Percentiles rank a stretch among this genome's conserved stretches.
These are phyloP conservation scores for Platyscelio sp. DNA, from an alignment of 2,888 invertebrate species.

Conservation along the genomic window DNA sequence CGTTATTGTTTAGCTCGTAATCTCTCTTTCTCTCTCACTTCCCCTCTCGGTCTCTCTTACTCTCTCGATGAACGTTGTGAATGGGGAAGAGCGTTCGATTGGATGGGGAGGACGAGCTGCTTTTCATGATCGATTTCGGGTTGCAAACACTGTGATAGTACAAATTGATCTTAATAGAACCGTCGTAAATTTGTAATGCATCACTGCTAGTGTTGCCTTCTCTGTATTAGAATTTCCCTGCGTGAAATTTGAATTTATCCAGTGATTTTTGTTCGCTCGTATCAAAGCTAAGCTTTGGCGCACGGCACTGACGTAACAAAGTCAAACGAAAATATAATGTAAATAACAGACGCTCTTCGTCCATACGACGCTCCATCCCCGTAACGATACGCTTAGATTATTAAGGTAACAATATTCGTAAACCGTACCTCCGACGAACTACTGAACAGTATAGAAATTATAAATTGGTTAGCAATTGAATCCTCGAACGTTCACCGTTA, in stretches of 20 bases:
- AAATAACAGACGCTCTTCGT: conserved; percentile 63
- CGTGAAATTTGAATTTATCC: neutral
- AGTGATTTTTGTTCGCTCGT: neutral
- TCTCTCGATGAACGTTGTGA: conserved; percentile 54
- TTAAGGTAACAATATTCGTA: conserved; percentile 74
- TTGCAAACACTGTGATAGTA: conserved; percentile 65
- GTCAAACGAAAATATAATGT: conserved; percentile 36
- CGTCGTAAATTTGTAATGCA: conserved; percentile 25
- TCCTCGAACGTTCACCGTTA: conserved; percentile 63
- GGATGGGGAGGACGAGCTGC: conserved; percentile 43
- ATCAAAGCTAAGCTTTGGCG: conserved; percentile 13
- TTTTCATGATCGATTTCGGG: conserved; percentile 37
- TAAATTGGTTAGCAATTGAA: conserved; percentile 56
- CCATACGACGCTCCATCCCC: conserved; percentile 76
- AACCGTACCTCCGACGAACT: conserved; percentile 74
- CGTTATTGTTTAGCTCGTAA: conserved; percentile 36
- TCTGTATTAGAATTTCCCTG: conserved; percentile 11
- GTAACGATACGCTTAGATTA: conserved; percentile 71
- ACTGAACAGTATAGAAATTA: conserved; percentile 66
- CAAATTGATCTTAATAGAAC: conserved; percentile 42
- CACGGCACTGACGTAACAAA: conserved; percentile 46
- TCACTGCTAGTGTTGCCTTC: conserved; percentile 22
- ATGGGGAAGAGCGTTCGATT: conserved; percentile 76
- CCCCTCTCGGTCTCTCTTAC: conserved; percentile 23
- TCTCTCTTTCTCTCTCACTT: conserved; percentile 48